These are phyloP conservation scores for Thryonomys swinderianus DNA, from an alignment of 2,113 vertebrate species.

Conservation along the genomic window DNA sequence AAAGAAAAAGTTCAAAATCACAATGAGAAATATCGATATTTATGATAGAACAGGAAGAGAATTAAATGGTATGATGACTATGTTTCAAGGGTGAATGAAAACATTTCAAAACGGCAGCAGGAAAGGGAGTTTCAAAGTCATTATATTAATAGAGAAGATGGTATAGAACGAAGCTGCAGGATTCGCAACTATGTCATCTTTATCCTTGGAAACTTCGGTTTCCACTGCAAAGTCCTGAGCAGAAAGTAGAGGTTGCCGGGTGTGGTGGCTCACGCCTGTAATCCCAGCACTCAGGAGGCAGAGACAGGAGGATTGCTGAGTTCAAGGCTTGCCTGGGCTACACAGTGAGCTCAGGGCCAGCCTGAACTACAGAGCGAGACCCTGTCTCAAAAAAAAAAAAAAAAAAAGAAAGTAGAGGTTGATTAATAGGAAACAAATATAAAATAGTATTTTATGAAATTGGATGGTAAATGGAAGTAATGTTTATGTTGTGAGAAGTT, in stretches of 20 bases:
- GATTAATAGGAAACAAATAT: neutral
- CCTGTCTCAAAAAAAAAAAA: no score
- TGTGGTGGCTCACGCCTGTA: no score
- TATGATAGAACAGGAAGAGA: neutral
- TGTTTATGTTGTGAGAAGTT: neutral
- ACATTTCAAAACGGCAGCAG: neutral
- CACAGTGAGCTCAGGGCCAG: no score
- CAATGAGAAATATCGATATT: neutral
- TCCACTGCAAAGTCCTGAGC: neutral
- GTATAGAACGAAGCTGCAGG: neutral
- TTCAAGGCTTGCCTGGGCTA: no score
- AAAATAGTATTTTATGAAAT: neutral
- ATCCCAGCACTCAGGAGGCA: no score
- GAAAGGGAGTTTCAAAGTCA: neutral
- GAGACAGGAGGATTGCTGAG: no score
- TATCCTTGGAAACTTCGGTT: neutral
- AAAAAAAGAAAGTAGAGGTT: neutral
- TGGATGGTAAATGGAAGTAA: neutral
- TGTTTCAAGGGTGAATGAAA: neutral
- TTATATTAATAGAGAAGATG: neutral
- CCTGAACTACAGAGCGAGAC: no score
- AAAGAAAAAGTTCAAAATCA: neutral
- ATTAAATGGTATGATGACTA: neutral
- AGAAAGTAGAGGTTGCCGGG: neutral
- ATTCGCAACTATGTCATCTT: neutral